A percentile compares a stretch with the other conserved stretches of the same genome.
phyloP scores from a whole-genome alignment of 2,113 vertebrate species.

The Festucalex cinctus region DNA sequence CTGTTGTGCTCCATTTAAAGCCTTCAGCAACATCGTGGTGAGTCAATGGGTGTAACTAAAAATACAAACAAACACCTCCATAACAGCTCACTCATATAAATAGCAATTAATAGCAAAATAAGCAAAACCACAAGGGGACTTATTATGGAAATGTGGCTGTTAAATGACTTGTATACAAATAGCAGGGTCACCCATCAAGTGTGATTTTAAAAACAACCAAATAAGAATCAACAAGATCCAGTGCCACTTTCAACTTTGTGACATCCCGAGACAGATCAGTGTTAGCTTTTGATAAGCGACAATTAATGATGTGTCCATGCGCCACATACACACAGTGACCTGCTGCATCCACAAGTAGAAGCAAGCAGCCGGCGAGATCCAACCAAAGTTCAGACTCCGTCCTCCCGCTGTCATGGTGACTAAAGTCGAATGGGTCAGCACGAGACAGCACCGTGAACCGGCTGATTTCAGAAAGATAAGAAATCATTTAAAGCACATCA shows the following conservation, averaged over 20 bases:
- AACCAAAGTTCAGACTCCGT: no score
- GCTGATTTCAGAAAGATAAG: no score
- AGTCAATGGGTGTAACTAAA: conserved; percentile 12
- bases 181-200: neutral
- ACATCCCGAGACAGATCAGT: neutral
- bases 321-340: no score
- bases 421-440: no score
- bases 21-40: conserved; percentile 29
- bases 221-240: neutral
- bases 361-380: neutral
- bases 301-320: no score
- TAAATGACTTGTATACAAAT: neutral
- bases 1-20: conserved; percentile 10
- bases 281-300: no score
- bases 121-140: neutral
- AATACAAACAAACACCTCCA: conserved; percentile 8
- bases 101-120: neutral
- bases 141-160: neutral
- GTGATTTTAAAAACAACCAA: neutral
- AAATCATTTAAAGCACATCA: no score
- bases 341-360: neutral
- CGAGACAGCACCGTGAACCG: no score
- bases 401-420: no score
- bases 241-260: neutral
- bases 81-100: conserved; percentile 3